Base-by-base conservation (phyloP, 2,888 invertebrate genomes). In the Gymnoscelis rufifasciata region DNA sequence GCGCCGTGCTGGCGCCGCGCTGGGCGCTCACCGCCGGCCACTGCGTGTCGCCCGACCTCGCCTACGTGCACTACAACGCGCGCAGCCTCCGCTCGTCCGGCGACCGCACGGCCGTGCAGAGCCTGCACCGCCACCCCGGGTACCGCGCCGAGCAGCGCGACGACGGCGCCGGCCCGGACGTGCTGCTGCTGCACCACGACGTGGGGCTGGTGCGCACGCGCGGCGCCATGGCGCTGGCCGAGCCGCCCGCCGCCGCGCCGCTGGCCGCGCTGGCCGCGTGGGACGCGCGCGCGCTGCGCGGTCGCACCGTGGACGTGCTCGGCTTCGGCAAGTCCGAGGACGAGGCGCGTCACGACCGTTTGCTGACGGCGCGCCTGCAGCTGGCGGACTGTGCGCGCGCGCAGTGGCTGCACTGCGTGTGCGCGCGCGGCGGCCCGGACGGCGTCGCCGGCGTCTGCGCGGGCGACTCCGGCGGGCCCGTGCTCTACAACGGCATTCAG, bases 11-110 rank as follows among this genome's bases (percentile, higher is more conserved):
- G 52, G 56, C 73, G 37, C 38, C 65, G 51, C 72, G 70, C 61
- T 86, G 84, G 84, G 81, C 57, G 62, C 68, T 87, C 43, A 84
- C 86, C 15, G 84, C 86, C 14, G 86, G 80, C 29, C 84, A 84
- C 68, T 87, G 86, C 64, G 67, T 79, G 8, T 44, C 71, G 10
- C 56, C 78, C 33, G 56, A 52, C 29, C 35, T 82, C 41, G 69
- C 74, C 42, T 79, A 77, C 70, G 71, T 83, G 42, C 68, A 69
- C 62, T 82, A 77, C 70, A 74, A 78, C 63, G 57, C 79, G 45
- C 70, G 65, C 6, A 59, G 53, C 1, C 68, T 74, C 12, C 5
- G 43, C 23, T 70, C 1, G n/a, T 8, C 64, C 7, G 76, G 79
- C 1, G 57, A 67, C 50, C 43, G 63, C 8, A 62, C 71, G 4